Evolutionary conservation across 1,140 invertebrate species (phyloP).

Genomic region (Delia radicum): DNA sequence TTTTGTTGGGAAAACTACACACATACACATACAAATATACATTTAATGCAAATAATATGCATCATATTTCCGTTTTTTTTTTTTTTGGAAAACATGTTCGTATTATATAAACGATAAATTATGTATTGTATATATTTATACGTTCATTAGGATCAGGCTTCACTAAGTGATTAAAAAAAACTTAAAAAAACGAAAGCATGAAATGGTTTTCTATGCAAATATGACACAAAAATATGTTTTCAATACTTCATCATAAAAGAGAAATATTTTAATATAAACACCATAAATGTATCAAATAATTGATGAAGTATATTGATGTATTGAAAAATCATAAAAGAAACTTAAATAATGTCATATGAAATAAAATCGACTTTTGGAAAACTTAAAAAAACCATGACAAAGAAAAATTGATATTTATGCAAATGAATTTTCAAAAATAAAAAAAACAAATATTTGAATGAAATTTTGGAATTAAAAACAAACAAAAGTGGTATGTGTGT

Average conservation of each 20-base stretch:
- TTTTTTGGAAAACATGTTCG: not conserved
- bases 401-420: not conserved
- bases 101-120: slow-evolving; percentile 20
- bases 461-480: too few species aligned
- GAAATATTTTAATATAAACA: not conserved
- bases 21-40: slow-evolving; percentile 29
- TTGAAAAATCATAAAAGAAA: not conserved
- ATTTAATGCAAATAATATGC: slow-evolving; percentile 17
- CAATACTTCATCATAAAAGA: not conserved
- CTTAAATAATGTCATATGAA: not conserved
- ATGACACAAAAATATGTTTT: not conserved
- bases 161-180: slow-evolving; percentile 50
- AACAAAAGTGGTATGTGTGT: too few species aligned
- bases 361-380: not conserved
- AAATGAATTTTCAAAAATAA: too few species aligned
- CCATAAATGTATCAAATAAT: not conserved
- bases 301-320: not conserved
- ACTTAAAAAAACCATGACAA: too few species aligned
- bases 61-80: slow-evolving; percentile 14
- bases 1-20: slow-evolving; percentile 12
- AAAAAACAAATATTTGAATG: too few species aligned
- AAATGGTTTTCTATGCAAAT: slow-evolving; percentile 52
- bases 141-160: slow-evolving; percentile 46
- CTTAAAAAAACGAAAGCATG: slow-evolving; percentile 35
- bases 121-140: slow-evolving; percentile 30